Conservation (phyloP, 2,797 vertebrate genomes). For the Scomberomorus guttatus region DNA sequence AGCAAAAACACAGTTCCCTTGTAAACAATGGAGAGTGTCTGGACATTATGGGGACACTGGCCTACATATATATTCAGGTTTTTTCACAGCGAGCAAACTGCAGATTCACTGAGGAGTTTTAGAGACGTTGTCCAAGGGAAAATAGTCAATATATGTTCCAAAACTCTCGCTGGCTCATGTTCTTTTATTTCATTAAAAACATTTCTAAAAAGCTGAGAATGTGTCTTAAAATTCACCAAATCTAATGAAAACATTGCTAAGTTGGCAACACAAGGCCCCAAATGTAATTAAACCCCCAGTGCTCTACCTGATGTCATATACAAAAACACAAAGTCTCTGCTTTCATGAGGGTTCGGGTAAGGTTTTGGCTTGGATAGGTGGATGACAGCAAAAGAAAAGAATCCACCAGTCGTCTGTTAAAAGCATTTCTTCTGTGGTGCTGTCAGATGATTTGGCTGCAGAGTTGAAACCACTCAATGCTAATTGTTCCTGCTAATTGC, state of each 20-base stretch:
- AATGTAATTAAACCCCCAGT: constrained; percentile 1
- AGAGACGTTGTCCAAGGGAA: background rate
- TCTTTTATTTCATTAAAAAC: background rate
- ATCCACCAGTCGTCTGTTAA: constrained; percentile 8
- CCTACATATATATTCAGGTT: background rate
- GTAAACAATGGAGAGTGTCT: background rate
- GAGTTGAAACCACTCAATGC: constrained; percentile 41
- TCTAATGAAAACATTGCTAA: background rate
- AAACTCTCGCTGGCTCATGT: background rate
- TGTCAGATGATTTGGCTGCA: constrained; percentile 30
- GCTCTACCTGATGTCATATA: background rate
- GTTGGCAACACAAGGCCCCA: background rate
- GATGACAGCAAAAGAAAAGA: constrained; percentile 11
- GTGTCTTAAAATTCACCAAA: background rate
- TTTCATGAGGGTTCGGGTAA: constrained; percentile 15
- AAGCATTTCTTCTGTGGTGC: constrained; percentile 25
- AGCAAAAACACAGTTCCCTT: background rate
- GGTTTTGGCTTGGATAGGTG: constrained; percentile 7
- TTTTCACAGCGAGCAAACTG: background rate
- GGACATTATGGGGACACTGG: background rate
- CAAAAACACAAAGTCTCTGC: background rate
- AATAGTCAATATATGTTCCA: background rate
- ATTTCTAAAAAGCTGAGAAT: background rate
- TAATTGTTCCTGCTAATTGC: constrained; percentile 65
- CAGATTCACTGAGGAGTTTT: background rate